Conservation (phyloP, 2,797 vertebrate genomes). For the Acanthis flammea region DNA sequence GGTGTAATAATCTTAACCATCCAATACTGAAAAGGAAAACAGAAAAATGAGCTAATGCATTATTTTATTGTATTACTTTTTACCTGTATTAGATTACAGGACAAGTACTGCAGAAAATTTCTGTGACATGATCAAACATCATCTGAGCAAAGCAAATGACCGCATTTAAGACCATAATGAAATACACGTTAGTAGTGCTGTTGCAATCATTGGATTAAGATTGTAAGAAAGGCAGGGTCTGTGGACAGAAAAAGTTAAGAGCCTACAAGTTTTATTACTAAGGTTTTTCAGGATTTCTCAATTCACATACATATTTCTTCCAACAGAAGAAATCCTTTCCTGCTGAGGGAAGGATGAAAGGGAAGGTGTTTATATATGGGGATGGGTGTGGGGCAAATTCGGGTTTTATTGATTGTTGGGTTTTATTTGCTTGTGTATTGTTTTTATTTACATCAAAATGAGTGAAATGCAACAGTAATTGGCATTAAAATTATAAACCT, state of each 20-base stretch:
- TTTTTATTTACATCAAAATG: neutral
- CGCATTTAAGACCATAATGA: neutral
- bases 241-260: neutral
- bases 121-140: neutral
- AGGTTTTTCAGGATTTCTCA: neutral
- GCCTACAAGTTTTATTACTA: neutral
- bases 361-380: accelerated
- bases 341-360: neutral
- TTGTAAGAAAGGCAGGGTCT: neutral
- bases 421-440: neutral
- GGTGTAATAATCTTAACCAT: slow-evolving; percentile 95
- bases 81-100: neutral
- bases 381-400: accelerated
- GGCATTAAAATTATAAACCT: neutral
- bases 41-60: neutral
- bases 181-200: neutral
- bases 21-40: slow-evolving; percentile 85
- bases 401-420: neutral
- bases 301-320: neutral
- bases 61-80: neutral
- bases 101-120: neutral
- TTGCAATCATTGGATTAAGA: neutral
- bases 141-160: neutral
- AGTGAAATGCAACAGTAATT: neutral
- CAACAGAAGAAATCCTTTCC: neutral